Evolutionary conservation across 30 jellyfish, hydroid and myxozoan genomes (phyloP), one percentile per base, ranked within the genome.

Genomic region (Haliclystus octoradiatus): DNA sequence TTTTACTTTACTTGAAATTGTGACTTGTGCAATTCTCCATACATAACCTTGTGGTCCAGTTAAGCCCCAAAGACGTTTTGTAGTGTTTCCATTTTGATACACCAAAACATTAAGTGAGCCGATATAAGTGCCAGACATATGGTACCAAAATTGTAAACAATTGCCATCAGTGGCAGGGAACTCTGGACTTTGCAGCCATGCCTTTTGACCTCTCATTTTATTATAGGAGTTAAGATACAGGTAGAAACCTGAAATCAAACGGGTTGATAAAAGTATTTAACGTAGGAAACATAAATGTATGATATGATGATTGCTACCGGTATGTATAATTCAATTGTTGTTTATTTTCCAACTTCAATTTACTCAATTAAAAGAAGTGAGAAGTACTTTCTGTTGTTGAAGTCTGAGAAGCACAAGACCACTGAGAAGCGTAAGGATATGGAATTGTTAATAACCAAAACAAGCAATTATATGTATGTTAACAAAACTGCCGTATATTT

Each of bases 111-210:
- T 88, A 5, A 88, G 74, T 13, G 75, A 52, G 27, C 94, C 94
- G 30, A 88, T 84, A 24, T 80, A 66, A 60, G 52, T 49, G 52
- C 97, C 97, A 32, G 74, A 74, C 97, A 88, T 88, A 65, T 88
- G 97, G 51, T 88, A 88, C 97, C 97, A 88, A 67, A 88, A 88
- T 76, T 91, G 92, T 65, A 88, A 61, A 30, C 97, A 88, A 52
- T 94, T 94, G 1, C 97, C 97, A 27, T 73, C 14, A 13, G 97
- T 52, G 27, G 94, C 93, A 28, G 88, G 27, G 49, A 63, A 80
- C 12, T 51, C 85, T 9, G 81, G 81, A 51, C 95, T 80, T 52
- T 77, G 81, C 2, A 88, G 71, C 97, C 97, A 88, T 2, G 97
- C 97, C 51, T 88, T 88, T 83, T 88, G 97, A 22, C 97, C 97